Evolutionary conservation across 2,113 vertebrate genomes (phyloP), one percentile per base, ranked within the genome.

Genomic region (Genyomyrus donnyi): DNA sequence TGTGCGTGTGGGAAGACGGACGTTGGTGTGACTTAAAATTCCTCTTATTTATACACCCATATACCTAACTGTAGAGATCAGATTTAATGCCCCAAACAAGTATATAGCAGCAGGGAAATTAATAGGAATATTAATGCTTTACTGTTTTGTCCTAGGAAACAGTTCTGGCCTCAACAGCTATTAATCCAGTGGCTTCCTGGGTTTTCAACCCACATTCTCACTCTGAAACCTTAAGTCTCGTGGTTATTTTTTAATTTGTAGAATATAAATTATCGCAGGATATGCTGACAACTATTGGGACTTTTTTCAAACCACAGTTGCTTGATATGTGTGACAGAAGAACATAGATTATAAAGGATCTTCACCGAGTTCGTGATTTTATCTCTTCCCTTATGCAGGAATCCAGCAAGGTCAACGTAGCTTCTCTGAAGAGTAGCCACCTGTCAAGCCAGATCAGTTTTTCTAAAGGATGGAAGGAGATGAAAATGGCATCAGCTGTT

Each of bases 381-480:
- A 53, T 92, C 35, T 91, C 21, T 90, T 52, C 58, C 58, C 91
- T 92, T 88, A 89, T 91, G 35, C 70, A 95, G 94, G 90, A 84
- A 90, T 93, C 91, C 85, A 91, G 86, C 91, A 91, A 92, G 66
- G 91, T 92, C 52, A 89, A 91, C 88, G 15, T 70, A 53, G 91
- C 92, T 90, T 91, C 92, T 74, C 91, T 94, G 92, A 93, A 93
- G 90, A 93, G 89, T 92, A 93, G 94, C 93, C 91, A 91, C 62
- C 91, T 91, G 91, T 93, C 91, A 88, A 90, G 52, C 50, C 49
- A 58, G 49, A 90, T 53, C 90, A 89, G 88, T 89, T 88, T 91
- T 88, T 91, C 92, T 90, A 21, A 77, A 90, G 89, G 89, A 91
- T 90, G 91, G 62, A 90, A 92, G 52, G 92, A 88, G 4, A 88